Conservation (phyloP, 2,113 vertebrate genomes). For the Pavo muticus region DNA sequence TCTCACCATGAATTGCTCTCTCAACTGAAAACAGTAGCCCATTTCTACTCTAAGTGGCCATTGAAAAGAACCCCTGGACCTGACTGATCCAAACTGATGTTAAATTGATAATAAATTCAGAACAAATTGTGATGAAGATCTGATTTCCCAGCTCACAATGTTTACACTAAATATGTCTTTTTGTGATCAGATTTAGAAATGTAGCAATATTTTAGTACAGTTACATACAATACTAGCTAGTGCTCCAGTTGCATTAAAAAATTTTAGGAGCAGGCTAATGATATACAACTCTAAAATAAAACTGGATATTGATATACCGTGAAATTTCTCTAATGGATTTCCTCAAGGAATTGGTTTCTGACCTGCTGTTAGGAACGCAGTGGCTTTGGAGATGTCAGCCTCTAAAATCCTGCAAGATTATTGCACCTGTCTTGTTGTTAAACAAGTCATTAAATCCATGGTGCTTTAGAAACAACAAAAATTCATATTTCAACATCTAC, state of each 20-base stretch:
- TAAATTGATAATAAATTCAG: background rate
- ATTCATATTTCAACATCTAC: background rate
- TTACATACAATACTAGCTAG: background rate
- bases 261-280: background rate
- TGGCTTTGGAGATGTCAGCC: background rate
- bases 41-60: background rate
- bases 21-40: background rate
- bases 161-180: background rate
- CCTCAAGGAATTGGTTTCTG: slow-evolving; percentile 11
- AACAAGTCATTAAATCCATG: slow-evolving; percentile 14
- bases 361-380: background rate
- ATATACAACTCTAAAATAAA: background rate
- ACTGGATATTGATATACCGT: background rate
- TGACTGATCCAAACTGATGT: background rate
- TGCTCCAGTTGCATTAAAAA: background rate
- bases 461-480: slow-evolving; percentile 10
- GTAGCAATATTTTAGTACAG: background rate
- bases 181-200: background rate
- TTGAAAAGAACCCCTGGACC: background rate
- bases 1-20: background rate
- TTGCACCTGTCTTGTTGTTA: slow-evolving; percentile 10
- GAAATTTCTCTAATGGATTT: slow-evolving; percentile 1
- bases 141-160: background rate
- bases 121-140: background rate
- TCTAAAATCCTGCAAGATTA: slow-evolving; percentile 17